These are phyloP conservation scores for Pteropus alecto DNA, from an alignment of 2,113 vertebrate species.

Conservation along the genomic window DNA sequence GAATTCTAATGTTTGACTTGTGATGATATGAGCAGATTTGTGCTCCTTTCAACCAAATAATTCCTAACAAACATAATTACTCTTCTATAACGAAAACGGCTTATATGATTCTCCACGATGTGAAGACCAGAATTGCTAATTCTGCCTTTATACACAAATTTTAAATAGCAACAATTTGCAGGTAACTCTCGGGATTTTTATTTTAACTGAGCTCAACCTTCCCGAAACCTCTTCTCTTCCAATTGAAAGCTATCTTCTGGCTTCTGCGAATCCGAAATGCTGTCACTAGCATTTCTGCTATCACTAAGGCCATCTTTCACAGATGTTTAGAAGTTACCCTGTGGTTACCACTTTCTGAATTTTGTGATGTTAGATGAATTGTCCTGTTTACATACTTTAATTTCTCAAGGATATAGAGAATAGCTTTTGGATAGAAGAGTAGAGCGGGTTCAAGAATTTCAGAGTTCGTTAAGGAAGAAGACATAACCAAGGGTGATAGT, in stretches of 20 bases:
- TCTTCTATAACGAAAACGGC: not conserved
- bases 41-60: not conserved
- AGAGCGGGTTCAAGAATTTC: not conserved
- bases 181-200: not conserved
- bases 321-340: not conserved
- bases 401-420: not conserved
- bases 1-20: not conserved
- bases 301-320: not conserved
- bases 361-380: not conserved
- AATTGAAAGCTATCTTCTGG: not conserved
- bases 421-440: not conserved
- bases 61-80: not conserved
- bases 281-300: not conserved
- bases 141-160: not conserved
- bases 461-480: not conserved
- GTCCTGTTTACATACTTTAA: not conserved
- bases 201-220: not conserved
- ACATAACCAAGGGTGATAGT: not conserved
- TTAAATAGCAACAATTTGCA: not conserved
- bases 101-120: not conserved
- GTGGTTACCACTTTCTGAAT: not conserved
- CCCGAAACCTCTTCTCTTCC: not conserved
- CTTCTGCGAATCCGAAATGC: not conserved
- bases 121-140: not conserved
- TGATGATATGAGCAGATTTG: not conserved